Evolutionary conservation across 2,888 invertebrate genomes (phyloP).

Genomic region (Catocala sponsa): DNA sequence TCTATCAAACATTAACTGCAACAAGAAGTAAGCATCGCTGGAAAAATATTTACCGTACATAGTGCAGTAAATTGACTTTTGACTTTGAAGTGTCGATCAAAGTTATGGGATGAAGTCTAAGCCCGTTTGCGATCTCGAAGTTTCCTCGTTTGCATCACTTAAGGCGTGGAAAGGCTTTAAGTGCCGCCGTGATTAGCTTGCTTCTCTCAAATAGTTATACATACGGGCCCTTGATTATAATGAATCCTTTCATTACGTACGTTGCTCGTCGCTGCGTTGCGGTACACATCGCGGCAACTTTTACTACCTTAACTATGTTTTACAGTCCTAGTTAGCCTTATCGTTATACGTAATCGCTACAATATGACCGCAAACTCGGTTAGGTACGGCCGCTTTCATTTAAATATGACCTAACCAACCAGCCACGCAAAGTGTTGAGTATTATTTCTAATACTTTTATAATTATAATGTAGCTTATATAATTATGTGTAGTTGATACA

Average conservation of each 20-base stretch:
- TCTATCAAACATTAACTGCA: conserved; percentile 17
- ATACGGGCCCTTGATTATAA: conserved; percentile 63
- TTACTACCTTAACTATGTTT: conserved; percentile 35
- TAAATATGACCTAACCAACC: conserved; percentile 18
- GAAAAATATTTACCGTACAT: conserved; percentile 51
- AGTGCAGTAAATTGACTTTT: conserved; percentile 65
- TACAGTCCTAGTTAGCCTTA: conserved; percentile 35
- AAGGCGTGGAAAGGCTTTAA: conserved; percentile 76
- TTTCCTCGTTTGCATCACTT: conserved; percentile 84
- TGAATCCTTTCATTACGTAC: conserved; percentile 60
- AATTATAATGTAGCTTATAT: too few species aligned
- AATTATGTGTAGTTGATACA: too few species aligned
- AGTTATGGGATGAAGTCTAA: conserved; percentile 76
- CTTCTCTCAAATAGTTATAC: conserved; percentile 61
- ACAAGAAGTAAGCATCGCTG: conserved; percentile 28
- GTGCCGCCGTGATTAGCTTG: conserved; percentile 73
- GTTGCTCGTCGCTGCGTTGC: conserved; percentile 24
- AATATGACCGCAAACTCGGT: conserved; percentile 30
- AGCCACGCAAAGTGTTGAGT: background rate
- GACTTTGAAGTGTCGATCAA: conserved; percentile 81
- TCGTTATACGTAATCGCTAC: conserved; percentile 29
- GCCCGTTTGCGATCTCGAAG: conserved; percentile 77
- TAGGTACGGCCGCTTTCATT: conserved; percentile 17
- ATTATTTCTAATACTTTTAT: too few species aligned
- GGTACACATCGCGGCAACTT: conserved; percentile 23